Evolutionary conservation across 2,888 invertebrate species (phyloP).

Genomic region (Aleiodes testaceus): DNA sequence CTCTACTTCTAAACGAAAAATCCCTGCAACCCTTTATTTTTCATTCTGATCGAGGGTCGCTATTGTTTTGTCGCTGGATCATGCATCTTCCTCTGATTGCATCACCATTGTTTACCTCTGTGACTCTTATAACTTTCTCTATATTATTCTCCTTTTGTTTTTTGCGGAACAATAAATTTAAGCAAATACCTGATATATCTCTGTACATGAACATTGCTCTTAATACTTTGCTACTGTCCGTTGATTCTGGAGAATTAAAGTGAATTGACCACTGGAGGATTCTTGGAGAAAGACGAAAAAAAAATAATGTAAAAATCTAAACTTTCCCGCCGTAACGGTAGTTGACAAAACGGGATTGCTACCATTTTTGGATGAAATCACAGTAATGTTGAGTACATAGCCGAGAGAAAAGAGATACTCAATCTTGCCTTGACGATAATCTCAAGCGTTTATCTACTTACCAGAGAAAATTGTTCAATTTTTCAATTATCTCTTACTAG

Average conservation of each 20-base stretch:
- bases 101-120: constrained; percentile 63
- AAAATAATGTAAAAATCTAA: constrained; percentile 17
- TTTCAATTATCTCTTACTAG: constrained; percentile 16
- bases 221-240: background rate
- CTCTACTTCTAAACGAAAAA: background rate
- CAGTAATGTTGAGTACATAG: constrained; percentile 9
- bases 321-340: constrained; percentile 33
- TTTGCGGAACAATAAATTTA: constrained; percentile 7
- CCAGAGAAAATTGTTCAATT: constrained; percentile 14
- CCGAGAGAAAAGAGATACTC: background rate
- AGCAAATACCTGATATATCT: background rate
- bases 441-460: constrained; percentile 24
- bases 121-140: constrained; percentile 32
- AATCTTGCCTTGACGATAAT: constrained; percentile 3
- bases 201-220: background rate
- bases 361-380: constrained; percentile 36
- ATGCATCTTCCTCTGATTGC: constrained; percentile 63
- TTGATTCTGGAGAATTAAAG: constrained; percentile 4
- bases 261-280: constrained; percentile 31
- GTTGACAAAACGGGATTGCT: constrained; percentile 27
- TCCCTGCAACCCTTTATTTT: constrained; percentile 12
- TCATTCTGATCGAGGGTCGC: constrained; percentile 52
- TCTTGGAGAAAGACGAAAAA: constrained; percentile 9
- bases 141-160: constrained; percentile 28
- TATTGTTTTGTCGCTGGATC: constrained; percentile 62